phyloP scores from a whole-genome alignment of 2,888 invertebrate species.

The Agrilus biguttatus region DNA sequence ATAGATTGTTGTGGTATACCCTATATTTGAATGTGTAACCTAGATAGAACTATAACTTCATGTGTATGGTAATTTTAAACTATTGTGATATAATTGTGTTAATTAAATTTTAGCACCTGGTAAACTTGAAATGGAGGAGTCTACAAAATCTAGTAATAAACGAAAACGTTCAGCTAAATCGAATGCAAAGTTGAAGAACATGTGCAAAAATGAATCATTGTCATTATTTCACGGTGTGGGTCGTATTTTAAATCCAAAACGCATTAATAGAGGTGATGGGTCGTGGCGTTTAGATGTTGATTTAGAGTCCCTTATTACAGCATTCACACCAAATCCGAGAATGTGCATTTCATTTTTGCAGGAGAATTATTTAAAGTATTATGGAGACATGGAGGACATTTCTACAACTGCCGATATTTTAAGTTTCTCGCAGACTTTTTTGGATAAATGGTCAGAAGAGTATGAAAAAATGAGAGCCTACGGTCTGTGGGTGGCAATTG shows the following conservation, averaged over 20 bases:
- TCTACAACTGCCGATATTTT: conserved; percentile 47
- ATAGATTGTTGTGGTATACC: too few species aligned
- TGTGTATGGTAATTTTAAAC: too few species aligned
- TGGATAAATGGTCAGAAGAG: conserved; percentile 47
- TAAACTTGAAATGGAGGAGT: too few species aligned
- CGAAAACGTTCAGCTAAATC: conserved; percentile 31
- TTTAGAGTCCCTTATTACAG: conserved; percentile 50
- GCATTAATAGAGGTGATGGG: conserved; percentile 28
- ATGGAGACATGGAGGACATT: conserved; percentile 47
- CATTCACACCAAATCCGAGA: conserved; percentile 50
- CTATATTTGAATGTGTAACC: too few species aligned
- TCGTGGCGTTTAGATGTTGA: conserved; percentile 41
- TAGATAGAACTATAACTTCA: too few species aligned
- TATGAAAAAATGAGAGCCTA: conserved; percentile 25
- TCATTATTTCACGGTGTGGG: conserved; percentile 64
- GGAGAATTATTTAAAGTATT: conserved; percentile 60
- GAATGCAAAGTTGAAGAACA: conserved; percentile 22
- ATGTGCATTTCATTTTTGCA: conserved; percentile 54
- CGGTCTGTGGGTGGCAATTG: conserved; percentile 48
- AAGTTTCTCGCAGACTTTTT: conserved; percentile 54
- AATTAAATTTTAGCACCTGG: too few species aligned
- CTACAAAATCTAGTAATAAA: conserved; percentile 22
- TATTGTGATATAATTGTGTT: too few species aligned
- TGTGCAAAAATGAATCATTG: conserved; percentile 54
- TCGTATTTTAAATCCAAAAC: conserved; percentile 63